Base-by-base conservation (phyloP, 2,113 vertebrate species). In the Ptilonorhynchus violaceus region DNA sequence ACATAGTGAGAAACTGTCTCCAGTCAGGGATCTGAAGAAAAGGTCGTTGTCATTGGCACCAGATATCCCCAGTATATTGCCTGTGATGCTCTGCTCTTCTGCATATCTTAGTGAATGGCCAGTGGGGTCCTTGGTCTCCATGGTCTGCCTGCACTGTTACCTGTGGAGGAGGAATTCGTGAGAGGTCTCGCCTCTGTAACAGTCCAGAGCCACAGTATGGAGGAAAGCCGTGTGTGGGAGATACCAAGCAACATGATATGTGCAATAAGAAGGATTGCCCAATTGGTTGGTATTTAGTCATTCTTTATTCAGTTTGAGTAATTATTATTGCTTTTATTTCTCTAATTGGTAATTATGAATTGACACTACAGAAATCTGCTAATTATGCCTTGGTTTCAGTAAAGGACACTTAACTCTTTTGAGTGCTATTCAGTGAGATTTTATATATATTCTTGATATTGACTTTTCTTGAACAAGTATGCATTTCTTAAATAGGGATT, bases 51-150 rank as follows among this genome's bases (percentile, higher is more conserved):
- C 12, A 11, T 23, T 62, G 83, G 21, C 50, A 70, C 4, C 18
- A n/a, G 19, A 13, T 41, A 23, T 85, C 53, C 35, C 24, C 14
- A 16, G 14, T 49, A 41, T 25, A 14, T 30, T 92, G 44, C 46
- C 56, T 62, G 27, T 78, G 44, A 56, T 95, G 66, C 31, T 88
- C 17, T 94, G 46, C 31, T 68, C 31, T 94, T 59, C 39, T 81
- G 22, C 37, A 5, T 83, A 6, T 93, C 75, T 27, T 85, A 99
- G 99, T 99, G 25, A 99, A 99, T 10, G 99, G 99, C 33, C 98
- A 98, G 84, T 99, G 99, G 99, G 99, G 99, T 68, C 99, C 99
- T 11, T 99, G 99, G 99, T 99, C 99, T 49, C 99, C 99, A 0
- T 99, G 99, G 99, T 99, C 99, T 9, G 96, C 98, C 75, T 99